Conservation (phyloP, 2,797 vertebrate species). For the Pantherophis vulpinus region DNA sequence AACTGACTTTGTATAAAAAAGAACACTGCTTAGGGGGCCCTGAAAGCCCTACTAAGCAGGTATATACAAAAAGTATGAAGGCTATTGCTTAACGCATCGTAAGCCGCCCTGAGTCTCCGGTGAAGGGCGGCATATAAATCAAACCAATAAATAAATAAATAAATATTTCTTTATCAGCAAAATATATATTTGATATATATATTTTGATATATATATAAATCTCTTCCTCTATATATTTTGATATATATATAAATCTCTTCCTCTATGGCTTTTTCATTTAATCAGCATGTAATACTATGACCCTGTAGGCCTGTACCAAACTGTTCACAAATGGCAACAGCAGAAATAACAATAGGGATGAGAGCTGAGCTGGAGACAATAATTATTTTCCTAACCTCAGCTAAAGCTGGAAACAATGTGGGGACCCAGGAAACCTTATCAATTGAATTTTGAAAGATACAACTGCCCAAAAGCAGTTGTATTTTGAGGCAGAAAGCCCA, state of each 20-base stretch:
- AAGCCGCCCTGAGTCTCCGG: no score
- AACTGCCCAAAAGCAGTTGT: background rate
- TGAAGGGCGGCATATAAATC: no score
- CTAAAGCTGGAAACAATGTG: background rate
- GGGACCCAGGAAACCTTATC: background rate
- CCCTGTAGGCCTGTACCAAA: background rate
- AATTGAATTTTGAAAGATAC: background rate
- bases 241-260: background rate
- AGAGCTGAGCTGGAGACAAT: background rate
- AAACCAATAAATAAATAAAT: no score
- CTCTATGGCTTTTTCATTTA: background rate
- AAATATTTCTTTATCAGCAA: no score
- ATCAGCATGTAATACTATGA: background rate
- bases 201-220: no score
- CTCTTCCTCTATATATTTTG: background rate
- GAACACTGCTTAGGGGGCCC: no score
- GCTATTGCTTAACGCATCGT: no score
- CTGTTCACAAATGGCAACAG: background rate
- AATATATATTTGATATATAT: no score
- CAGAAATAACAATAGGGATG: background rate
- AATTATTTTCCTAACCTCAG: background rate
- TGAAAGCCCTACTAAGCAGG: no score
- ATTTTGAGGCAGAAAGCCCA: background rate
- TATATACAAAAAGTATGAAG: no score
- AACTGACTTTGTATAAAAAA: no score